Evolutionary conservation across 2,888 invertebrate species (phyloP).

Genomic region (Sympetrum striolatum): DNA sequence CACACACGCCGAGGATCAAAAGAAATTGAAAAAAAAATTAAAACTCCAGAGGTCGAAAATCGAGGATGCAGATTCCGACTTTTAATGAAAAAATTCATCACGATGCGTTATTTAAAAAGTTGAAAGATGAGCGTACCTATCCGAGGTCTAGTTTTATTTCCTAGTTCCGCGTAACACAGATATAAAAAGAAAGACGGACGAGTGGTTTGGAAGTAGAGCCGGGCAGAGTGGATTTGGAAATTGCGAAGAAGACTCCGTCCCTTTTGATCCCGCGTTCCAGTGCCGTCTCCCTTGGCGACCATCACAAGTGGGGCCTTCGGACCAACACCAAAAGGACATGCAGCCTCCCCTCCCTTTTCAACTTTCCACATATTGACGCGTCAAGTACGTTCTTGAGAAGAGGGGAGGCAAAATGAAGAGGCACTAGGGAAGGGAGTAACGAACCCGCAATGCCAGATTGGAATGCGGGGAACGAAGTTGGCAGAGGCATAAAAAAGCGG

Average conservation of each 20-base stretch:
- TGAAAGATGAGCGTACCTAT: too few species aligned
- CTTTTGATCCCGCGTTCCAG: conserved; percentile 51
- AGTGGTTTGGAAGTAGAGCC: conserved; percentile 14
- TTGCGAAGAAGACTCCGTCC: conserved; percentile 9
- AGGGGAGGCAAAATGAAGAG: background rate
- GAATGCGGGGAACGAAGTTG: background rate
- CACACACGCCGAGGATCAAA: too few species aligned
- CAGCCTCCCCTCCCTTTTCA: background rate
- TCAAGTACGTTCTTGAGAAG: background rate
- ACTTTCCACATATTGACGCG: conserved; percentile 11
- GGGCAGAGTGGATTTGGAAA: conserved; percentile 50
- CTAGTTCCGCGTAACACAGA: background rate
- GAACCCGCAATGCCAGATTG: background rate
- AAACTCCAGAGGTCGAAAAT: too few species aligned
- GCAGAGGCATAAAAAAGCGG: conserved; percentile 6
- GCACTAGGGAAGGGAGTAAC: background rate
- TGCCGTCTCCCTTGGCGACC: conserved; percentile 46
- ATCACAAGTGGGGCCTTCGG: background rate
- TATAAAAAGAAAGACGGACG: conserved; percentile 43
- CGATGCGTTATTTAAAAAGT: too few species aligned
- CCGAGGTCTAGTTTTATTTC: too few species aligned
- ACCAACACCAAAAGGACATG: background rate
- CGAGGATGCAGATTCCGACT: too few species aligned
- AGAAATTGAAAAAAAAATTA: too few species aligned
- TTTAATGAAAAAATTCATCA: too few species aligned